Base-by-base conservation (phyloP, 2,888 invertebrate genomes). In the Campoplex capitator region DNA sequence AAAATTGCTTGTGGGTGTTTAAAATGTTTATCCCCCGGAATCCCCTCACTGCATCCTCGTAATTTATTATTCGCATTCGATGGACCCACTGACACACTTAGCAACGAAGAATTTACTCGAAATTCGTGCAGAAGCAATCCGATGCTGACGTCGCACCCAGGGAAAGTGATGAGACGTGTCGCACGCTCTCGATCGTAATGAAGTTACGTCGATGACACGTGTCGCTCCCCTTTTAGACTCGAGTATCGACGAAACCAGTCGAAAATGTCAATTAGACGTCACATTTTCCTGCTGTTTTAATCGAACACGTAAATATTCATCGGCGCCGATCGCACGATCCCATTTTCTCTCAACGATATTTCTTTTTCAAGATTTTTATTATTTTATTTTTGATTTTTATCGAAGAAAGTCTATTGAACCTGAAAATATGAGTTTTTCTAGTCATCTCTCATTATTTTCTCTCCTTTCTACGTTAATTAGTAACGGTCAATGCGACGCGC, bases 81-180 rank as follows among this genome's bases (percentile, higher is more conserved):
- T 85, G 91, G 90, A 91, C 91, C 92, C 85, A 92, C 86, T 93
- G 93, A 92, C 92, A 92, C 89, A 92, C 92, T 92, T 92, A 80
- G 86, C 65, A 84, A 89, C 88, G 85, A 87, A 91, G 84, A 88
- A 58, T 74, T 74, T 83, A 68, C 70, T 83, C 45, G 68, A 32
- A 82, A 70, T 82, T 54, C 48, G 56, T 51, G 42, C 67, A 42
- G 58, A 48, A 58, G 80, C 71, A 35, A 65, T 56, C 45, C 67
- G 48, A 79, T 74, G 85, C 67, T 74, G 45, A 71, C 73, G 74
- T 32, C 87, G 80, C 73, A 85, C 84, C 75, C 90, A 89, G 91
- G 90, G 93, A 93, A 93, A 92, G 92, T 93, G 91, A 92, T 90
- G 89, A 90, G 88, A 89, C 87, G 84, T 76, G 85, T 56, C 89